A percentile compares a stretch with the other conserved stretches of the same genome.
These are phyloP conservation scores for Antheraea pernyi DNA, from an alignment of 1,140 invertebrate genomes.

Conservation along the genomic window DNA sequence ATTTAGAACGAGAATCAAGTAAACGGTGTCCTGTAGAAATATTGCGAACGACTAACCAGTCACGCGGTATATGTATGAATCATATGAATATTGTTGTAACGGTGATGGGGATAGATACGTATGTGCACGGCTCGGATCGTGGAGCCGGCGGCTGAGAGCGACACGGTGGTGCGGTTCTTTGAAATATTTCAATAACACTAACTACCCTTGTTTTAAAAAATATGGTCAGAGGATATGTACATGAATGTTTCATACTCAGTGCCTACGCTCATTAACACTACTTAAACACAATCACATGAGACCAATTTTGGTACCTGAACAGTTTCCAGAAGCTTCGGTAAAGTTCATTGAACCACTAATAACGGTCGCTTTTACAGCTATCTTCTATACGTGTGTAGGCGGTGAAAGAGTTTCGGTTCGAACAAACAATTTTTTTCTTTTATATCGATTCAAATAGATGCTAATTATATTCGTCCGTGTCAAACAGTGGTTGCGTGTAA, in stretches of 20 bases:
- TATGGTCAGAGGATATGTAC: neutral
- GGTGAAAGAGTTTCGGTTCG: conserved; percentile 7
- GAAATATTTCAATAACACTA: no score
- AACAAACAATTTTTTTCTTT: conserved; percentile 1
- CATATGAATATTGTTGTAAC: no score
- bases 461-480: conserved; percentile 2
- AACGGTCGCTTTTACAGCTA: conserved; percentile 22
- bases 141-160: conserved; percentile 90
- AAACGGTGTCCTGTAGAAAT: no score
- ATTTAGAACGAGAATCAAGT: no score
- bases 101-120: conserved; percentile 70
- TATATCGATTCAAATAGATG: conserved; percentile 3
- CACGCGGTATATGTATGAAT: no score
- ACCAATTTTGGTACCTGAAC: conserved; percentile 18
- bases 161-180: conserved; percentile 94
- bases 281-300: neutral
- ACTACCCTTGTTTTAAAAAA: neutral
- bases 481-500: neutral
- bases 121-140: conserved; percentile 91
- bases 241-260: neutral
- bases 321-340: conserved; percentile 12
- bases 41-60: no score
- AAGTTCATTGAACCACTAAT: conserved; percentile 20
- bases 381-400: conserved; percentile 4
- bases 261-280: neutral